These are phyloP conservation scores for Clarias batrachus DNA, from an alignment of 2,113 vertebrate genomes.

Conservation along the genomic window DNA sequence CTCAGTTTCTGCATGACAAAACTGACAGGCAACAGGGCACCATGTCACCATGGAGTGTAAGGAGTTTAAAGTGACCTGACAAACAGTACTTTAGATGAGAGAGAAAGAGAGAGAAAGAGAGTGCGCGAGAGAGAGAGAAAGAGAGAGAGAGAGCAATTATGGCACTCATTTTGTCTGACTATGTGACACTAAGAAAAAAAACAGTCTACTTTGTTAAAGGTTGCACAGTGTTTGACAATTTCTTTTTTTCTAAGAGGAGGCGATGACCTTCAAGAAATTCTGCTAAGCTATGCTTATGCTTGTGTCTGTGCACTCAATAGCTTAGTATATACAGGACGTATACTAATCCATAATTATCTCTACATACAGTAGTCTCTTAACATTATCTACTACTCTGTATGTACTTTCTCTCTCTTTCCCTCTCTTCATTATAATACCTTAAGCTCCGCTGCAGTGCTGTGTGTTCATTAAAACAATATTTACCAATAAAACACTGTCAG, in stretches of 20 bases:
- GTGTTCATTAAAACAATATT: not conserved
- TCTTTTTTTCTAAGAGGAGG: not conserved
- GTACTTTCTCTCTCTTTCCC: not conserved
- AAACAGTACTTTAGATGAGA: constrained; percentile 26
- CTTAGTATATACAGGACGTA: not conserved
- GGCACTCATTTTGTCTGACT: constrained; percentile 5
- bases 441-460: not conserved
- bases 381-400: not conserved
- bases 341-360: constrained; percentile 1
- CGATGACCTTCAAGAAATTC: constrained; percentile 10
- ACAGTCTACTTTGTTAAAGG: not conserved
- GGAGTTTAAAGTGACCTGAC: constrained; percentile 45
- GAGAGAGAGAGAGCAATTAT: constrained; percentile 35
- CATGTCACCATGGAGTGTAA: constrained; percentile 38
- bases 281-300: not conserved
- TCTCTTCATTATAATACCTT: not conserved
- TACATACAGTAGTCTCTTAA: not conserved
- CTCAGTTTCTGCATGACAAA: constrained; percentile 47
- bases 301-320: not conserved
- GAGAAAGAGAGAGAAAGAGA: not conserved
- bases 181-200: not conserved
- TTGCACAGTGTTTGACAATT: constrained; percentile 8
- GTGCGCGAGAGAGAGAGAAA: constrained; percentile 26
- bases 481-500: not conserved
- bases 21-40: constrained; percentile 46